Conservation (phyloP, 2,113 vertebrate genomes). For the Scalopus aquaticus region DNA sequence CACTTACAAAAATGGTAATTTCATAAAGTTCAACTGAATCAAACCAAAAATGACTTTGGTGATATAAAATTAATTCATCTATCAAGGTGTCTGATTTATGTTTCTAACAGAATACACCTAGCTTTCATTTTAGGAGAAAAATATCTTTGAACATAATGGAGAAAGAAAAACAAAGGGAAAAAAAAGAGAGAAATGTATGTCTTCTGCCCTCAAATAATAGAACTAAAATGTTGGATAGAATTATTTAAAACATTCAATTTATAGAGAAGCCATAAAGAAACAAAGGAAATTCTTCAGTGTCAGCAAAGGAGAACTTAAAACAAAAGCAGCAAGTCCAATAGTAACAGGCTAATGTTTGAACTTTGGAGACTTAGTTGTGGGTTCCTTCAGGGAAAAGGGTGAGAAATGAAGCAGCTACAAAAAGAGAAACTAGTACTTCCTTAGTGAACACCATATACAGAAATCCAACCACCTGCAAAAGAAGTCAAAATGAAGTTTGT, state of each 20-base stretch:
- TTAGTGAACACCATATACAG: not conserved
- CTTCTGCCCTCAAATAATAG: not conserved
- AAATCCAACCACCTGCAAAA: not conserved
- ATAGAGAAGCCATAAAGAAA: not conserved
- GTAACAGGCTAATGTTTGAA: too few relatives aligned
- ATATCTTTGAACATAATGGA: not conserved
- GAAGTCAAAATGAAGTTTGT: not conserved
- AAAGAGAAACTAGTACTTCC: accelerated
- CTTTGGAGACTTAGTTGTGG: accelerated
- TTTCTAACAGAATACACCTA: not conserved
- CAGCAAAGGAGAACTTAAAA: not conserved
- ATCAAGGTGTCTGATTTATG: not conserved
- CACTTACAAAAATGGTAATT: not conserved
- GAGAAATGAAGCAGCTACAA: not conserved
- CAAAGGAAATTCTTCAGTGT: not conserved
- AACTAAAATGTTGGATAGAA: not conserved
- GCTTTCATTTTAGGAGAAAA: not conserved
- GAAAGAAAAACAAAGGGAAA: not conserved
- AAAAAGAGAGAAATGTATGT: not conserved
- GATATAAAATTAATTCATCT: not conserved
- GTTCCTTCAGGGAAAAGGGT: too few relatives aligned
- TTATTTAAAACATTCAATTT: not conserved
- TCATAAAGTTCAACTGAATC: not conserved
- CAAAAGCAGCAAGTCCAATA: accelerated
- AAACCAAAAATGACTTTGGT: not conserved